Evolutionary conservation across 2,113 vertebrate species (phyloP), one percentile per base, ranked within the genome.

Genomic region (Seriola rivoliana): DNA sequence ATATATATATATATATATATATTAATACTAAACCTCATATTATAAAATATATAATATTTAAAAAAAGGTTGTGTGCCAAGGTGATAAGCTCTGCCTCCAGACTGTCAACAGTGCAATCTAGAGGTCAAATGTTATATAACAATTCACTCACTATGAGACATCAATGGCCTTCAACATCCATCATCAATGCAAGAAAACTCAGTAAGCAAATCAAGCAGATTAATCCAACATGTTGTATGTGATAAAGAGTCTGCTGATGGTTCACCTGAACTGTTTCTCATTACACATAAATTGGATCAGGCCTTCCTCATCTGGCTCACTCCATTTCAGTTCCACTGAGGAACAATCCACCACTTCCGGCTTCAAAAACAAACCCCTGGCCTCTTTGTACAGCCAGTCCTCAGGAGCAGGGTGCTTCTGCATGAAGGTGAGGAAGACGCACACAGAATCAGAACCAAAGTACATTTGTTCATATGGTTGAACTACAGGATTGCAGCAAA

Each of bases 351-450:
- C 91, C 85, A 99, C 98, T 0, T 98, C 97, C 0, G 98, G 97
- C 50, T 96, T 92, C 78, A 99, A 69, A 71, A 99, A 99, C 68
- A 99, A 95, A 38, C 87, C 88, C 58, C 97, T 96, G 60, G 98
- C 97, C 87, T 99, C 97, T 84, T 89, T 97, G 91, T 96, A 98
- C 23, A 97, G 92, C 98, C 98, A 99, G 81, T 97, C 96, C 62
- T 99, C 97, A 0, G 98, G 98, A 66, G 96, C 83, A 0, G 97
- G 94, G 92, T 98, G 96, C 68, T 99, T 99, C 96, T 96, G 87
- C 70, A 80, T 4, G 32, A 71, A 8, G 23, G 13, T 0, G 19
- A 77, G 10, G 13, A 9, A 50, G 12, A 63, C 14, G 0, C 8
- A 0, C 2, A 66, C 7, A 25, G 25, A 60, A 13, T 81, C n/a